Evolutionary conservation across 2,888 invertebrate species (phyloP).

Genomic region (Drosophila parthenogenetica): DNA sequence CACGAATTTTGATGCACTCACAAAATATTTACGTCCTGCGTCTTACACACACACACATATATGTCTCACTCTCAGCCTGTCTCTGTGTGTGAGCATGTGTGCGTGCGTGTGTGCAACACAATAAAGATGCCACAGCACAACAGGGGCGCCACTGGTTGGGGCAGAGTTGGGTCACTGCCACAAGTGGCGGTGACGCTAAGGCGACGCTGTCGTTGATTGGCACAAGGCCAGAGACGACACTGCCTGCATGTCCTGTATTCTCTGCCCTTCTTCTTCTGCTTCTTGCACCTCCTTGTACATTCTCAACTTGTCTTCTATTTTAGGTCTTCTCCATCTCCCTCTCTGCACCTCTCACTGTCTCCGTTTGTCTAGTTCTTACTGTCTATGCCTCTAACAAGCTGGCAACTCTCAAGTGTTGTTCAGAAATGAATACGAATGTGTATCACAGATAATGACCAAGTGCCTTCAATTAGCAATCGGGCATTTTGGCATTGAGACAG

Average conservation of each 20-base stretch:
- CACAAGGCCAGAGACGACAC: constrained; percentile 69
- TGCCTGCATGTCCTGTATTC: constrained; percentile 3
- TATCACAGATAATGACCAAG: constrained; percentile 75
- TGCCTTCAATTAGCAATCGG: constrained; percentile 73
- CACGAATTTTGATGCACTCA: constrained; percentile 78
- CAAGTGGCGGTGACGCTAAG: constrained; percentile 68
- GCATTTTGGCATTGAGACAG: constrained; percentile 52
- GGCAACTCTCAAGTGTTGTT: constrained; percentile 67
- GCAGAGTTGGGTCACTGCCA: constrained; percentile 62
- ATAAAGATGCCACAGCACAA: constrained; percentile 58
- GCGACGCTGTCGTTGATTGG: constrained; percentile 70
- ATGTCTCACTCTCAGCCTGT: neutral
- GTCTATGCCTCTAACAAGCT: constrained; percentile 55
- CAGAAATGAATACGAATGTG: constrained; percentile 53
- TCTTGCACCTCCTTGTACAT: neutral
- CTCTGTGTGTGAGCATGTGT: neutral
- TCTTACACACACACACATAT: constrained; percentile 38
- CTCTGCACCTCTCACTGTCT: neutral
- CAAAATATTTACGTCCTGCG: constrained; percentile 41
- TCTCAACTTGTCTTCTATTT: constrained; percentile 38
- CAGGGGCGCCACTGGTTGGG: constrained; percentile 30
- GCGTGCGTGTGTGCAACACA: constrained; percentile 38
- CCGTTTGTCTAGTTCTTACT: neutral
- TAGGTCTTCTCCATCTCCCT: constrained; percentile 16
- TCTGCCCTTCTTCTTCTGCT: neutral